Evolutionary conservation across 2,797 vertebrate species (phyloP), one percentile per base, ranked within the genome.

Genomic region (Rhyacichthys aspro): DNA sequence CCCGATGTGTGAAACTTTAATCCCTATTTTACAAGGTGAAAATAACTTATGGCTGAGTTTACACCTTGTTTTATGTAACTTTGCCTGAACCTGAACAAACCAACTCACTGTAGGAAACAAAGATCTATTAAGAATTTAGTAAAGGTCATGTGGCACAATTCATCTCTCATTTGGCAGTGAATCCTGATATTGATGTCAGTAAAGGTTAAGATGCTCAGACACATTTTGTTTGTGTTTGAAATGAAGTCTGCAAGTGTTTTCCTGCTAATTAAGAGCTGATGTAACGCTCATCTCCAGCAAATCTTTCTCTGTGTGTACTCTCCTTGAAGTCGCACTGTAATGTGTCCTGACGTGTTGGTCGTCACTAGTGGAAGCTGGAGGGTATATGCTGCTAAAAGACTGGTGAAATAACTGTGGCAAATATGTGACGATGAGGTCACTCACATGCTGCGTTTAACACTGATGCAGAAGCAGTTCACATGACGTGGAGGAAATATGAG

Each of bases 391-490:
- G 54, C 65, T 52, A 34, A 49, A 42, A 9, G 28, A 37, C 67
- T 59, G 69, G 72, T 77, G 56, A 79, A 78, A 58, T n/a, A 41
- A 44, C 46, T 63, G 59, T 28, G 15, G 74, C 74, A 78, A 69
- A 81, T 80, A 73, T 86, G 72, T 33, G 70, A 58, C 69, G 80
- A 81, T 88, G 87, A 87, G 68, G 79, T 88, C 86, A 87, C 67
- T 72, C 78, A 78, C 69, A 18, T 84, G 80, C 66, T 67, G 66
- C 52, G 61, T 70, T 50, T 59, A 74, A 72, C 52, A 74, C 50
- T 81, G 67, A 48, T 55, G 57, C 32, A 39, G 43, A 16, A 46
- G 19, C 45, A 55, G 16, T 16, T 11, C 47, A 50, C 15, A 12
- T 8, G 16, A 10, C 47, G 7, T 7, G 8, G 42, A 15, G n/a